phyloP scores from a whole-genome alignment of 1,140 invertebrate species.

The Diuraphis noxia region DNA sequence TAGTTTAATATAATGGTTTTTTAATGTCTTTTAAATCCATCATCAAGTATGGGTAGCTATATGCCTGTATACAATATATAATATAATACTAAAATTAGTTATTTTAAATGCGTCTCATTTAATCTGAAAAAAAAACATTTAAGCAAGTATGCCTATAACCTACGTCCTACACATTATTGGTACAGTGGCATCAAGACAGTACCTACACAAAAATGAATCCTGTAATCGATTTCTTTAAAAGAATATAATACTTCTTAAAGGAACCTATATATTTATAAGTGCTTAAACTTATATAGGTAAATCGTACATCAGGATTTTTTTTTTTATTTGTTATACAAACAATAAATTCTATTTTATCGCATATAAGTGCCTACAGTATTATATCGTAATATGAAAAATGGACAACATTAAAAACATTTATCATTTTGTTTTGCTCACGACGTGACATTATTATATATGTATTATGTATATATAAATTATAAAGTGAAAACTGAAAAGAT shows the following conservation, averaged over 20 bases:
- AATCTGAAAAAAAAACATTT: slow-evolving; percentile 2
- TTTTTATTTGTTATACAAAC: not conserved
- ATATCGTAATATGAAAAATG: not conserved
- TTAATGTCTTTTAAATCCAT: slow-evolving; percentile 34
- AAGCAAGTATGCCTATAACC: not conserved
- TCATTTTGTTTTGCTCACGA: not conserved
- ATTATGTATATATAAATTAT: not conserved
- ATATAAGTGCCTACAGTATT: not conserved
- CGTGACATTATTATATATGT: not conserved
- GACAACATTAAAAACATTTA: not conserved
- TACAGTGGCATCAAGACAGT: not conserved
- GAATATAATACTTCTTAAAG: not conserved
- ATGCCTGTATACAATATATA: not conserved
- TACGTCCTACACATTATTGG: not conserved
- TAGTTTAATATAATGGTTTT: slow-evolving; percentile 27
- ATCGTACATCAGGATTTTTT: not conserved
- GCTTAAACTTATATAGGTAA: not conserved
- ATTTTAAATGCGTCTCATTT: slow-evolving; percentile 27
- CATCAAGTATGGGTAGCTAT: not conserved
- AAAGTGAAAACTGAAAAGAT: slow-evolving; percentile 9
- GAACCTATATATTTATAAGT: not conserved
- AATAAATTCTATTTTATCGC: not conserved
- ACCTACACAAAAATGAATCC: not conserved
- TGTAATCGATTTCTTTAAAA: not conserved
- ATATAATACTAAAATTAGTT: not conserved